phyloP scores from a whole-genome alignment of 2,113 vertebrate species.

The Alouatta palliata region DNA sequence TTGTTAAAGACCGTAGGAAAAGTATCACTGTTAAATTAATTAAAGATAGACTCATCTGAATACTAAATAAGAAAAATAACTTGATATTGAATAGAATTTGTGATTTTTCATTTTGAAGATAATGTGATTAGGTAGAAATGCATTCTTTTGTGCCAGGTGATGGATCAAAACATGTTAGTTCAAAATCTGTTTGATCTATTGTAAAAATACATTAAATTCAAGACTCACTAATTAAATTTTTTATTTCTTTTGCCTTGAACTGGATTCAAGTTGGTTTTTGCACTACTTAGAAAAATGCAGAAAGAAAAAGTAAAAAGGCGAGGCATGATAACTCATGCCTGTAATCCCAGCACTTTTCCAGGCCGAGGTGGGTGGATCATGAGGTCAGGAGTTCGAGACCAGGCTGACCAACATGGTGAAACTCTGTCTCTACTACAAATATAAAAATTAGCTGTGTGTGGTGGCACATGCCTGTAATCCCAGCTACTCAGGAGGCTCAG shows the following conservation, averaged over 20 bases:
- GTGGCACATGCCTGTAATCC: too few species aligned
- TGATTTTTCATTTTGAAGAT: background rate
- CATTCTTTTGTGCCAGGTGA: background rate
- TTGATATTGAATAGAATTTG: background rate
- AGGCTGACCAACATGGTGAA: too few species aligned
- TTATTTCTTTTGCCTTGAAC: background rate
- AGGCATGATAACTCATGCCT: too few species aligned
- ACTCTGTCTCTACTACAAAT: too few species aligned
- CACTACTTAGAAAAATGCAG: background rate
- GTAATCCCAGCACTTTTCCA: too few species aligned
- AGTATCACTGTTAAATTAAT: background rate
- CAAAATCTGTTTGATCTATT: background rate
- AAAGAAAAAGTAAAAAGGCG: background rate
- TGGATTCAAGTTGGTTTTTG: background rate
- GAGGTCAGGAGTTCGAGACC: too few species aligned
- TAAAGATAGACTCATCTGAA: background rate
- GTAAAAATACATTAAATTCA: constrained; percentile 14
- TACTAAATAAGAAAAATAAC: background rate
- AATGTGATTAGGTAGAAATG: background rate
- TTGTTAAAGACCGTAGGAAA: background rate
- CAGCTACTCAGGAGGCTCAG: too few species aligned
- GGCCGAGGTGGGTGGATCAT: too few species aligned
- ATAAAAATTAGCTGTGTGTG: too few species aligned
- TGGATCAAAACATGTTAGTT: background rate
- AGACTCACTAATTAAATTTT: background rate